Evolutionary conservation across 2,113 vertebrate genomes (phyloP), one percentile per base, ranked within the genome.

Genomic region (Beaufortia kweichowensis): DNA sequence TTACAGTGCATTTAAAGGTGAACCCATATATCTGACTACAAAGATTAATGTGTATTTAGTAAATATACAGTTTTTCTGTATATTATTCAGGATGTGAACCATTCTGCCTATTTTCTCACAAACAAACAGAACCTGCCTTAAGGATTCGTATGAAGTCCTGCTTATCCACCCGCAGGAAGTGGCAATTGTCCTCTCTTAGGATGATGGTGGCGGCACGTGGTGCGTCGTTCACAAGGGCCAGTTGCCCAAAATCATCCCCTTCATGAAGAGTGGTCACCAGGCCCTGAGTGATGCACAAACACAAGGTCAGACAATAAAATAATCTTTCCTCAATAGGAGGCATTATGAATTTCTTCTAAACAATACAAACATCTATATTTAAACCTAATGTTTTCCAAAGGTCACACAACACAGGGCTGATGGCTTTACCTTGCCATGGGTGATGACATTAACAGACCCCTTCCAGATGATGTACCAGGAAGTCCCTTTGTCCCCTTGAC

Each of bases 391-490:
- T 33, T 17, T 71, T 62, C 12, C 29, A 46, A 46, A 33, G 14
- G 71, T 53, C 24, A 59, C 53, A 48, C 56, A 64, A 24, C 21
- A 33, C 2, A 17, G 41, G 53, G 14, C 31, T 35, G 60, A 63
- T 68, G 15, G 21, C 33, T 76, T 80, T 86, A 96, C 96, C 94
- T 98, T 98, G 76, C 95, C 96, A 0, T 96, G 95, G 23, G 96
- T 98, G 86, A 98, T 96, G 77, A 98, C 96, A 1, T 98, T 98
- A 43, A 98, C 95, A 0, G 96, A 98, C 31, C 96, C 96, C 87
- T 96, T 98, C 96, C 96, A 98, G 90, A 98, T 93, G 84, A 98
- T 98, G 90, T 96, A 98, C 96, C 96, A 98, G 0, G 96, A 98
- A 0, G 94, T 96, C 59, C 95, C 96, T 83, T 97, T 98, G 82